Percentiles rank a stretch among this genome's conserved stretches.
Evolutionary conservation across 2,797 vertebrate genomes (phyloP).

Genomic region (Periophthalmus magnuspinnatus): DNA sequence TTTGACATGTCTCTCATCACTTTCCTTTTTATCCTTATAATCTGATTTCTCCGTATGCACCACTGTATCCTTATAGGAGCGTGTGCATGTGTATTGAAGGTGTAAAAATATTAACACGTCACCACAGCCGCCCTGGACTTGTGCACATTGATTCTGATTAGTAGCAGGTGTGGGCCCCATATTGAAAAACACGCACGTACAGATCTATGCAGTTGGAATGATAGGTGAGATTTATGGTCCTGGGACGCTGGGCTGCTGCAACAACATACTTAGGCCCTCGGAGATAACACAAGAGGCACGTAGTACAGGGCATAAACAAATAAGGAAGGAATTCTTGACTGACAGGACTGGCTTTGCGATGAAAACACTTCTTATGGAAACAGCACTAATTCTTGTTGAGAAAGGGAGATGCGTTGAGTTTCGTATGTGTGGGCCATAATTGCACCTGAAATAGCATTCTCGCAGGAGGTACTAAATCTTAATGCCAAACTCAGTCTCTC

Average conservation of each 20-base stretch:
- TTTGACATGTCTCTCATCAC: conserved; percentile 57
- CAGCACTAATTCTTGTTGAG: conserved; percentile 43
- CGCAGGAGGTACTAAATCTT: conserved; percentile 35
- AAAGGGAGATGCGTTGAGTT: conserved; percentile 30
- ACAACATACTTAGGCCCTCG: conserved; percentile 60
- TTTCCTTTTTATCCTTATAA: conserved; percentile 44
- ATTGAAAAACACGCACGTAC: conserved; percentile 43
- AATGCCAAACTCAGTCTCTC: conserved; percentile 24
- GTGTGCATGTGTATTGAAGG: conserved; percentile 17
- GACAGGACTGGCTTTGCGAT: conserved; percentile 51
- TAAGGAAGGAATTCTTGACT: conserved; percentile 50
- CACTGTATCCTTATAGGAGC: not conserved
- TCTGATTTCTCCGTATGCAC: conserved; percentile 24
- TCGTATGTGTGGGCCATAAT: conserved; percentile 18
- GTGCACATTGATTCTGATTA: conserved; percentile 73
- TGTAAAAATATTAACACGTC: conserved; percentile 76
- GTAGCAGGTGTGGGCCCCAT: conserved; percentile 75
- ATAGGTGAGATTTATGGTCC: conserved; percentile 74
- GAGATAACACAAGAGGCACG: conserved; percentile 60
- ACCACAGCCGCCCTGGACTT: conserved; percentile 46
- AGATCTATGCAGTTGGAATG: conserved; percentile 29
- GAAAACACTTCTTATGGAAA: conserved; percentile 58
- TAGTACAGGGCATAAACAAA: conserved; percentile 24
- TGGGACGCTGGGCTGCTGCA: conserved; percentile 62
- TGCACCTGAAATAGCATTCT: conserved; percentile 55